Evolutionary conservation across 2,797 vertebrate species (phyloP), one percentile per base, ranked within the genome.

Genomic region (Brotula barbata): DNA sequence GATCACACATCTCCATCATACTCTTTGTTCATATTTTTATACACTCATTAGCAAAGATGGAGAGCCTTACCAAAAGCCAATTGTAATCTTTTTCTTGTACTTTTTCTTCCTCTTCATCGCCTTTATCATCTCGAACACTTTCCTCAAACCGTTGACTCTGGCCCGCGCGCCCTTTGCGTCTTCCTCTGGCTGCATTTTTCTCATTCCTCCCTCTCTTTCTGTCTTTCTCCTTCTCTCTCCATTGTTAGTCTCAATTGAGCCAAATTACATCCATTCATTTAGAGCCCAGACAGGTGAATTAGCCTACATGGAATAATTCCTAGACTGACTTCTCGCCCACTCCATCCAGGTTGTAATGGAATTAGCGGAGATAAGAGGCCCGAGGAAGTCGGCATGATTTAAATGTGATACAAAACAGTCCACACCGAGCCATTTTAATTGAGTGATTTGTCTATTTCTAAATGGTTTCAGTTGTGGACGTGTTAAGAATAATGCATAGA

Each of bases 221-320:
- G 23, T 66, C 68, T 53, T 17, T 67, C 59, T 47, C 41, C 17
- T 53, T 23, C 25, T 25, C 80, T 75, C 82, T 83, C 89, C 86
- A 64, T 90, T 88, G 81, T 92, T 91, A 87, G 92, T 94, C 73
- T 63, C 74, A 65, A 93, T 92, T 91, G 92, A 91, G 89, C 90
- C 88, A 94, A 95, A 96, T 95, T 93, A 90, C 92, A 90, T 87
- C 91, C 92, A 94, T 97, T 92, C 88, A 93, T 96, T 94, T 45
- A 13, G 88, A 85, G 68, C 71, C 70, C 84, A 89, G 93, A 94
- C 94, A 94, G 91, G 90, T 91, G 81, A 93, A 94, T 95, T 92
- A 94, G 90, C 90, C 92, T 87, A 89, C 88, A 90, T 85, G 90
- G 93, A 91, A 92, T 94, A 92, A 93, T 93, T 85, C 89, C 86